These are phyloP conservation scores for Oxyteleia sp. DNA, from an alignment of 2,888 invertebrate genomes.

Conservation along the genomic window DNA sequence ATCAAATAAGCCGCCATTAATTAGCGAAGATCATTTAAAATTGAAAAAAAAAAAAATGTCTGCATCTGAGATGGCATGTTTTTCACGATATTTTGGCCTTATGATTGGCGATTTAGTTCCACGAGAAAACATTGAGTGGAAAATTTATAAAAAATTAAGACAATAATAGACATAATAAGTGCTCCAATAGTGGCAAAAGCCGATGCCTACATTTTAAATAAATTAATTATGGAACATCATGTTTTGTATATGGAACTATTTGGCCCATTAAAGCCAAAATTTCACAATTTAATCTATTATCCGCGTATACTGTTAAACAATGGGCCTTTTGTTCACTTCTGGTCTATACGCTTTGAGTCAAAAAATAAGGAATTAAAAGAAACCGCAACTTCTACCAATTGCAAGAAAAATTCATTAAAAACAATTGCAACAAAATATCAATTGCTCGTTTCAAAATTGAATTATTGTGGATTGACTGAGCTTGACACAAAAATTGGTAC, in stretches of 20 bases:
- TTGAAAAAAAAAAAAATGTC: too few relatives aligned
- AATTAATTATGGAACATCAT: slow-evolving; percentile 8
- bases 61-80: too few relatives aligned
- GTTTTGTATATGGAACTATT: slow-evolving; percentile 33
- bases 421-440: slow-evolving; percentile 45
- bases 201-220: too few relatives aligned
- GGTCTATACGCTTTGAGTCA: slow-evolving; percentile 42
- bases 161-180: too few relatives aligned
- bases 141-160: too few relatives aligned
- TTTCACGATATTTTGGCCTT: too few relatives aligned
- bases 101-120: too few relatives aligned
- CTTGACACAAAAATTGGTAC: slow-evolving; percentile 5
- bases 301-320: slow-evolving; percentile 25
- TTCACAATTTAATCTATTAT: slow-evolving; percentile 43
- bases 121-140: too few relatives aligned
- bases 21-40: too few relatives aligned
- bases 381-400: slow-evolving; percentile 31
- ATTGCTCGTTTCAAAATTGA: slow-evolving; percentile 3
- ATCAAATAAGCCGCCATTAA: too few relatives aligned
- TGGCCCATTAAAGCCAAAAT: slow-evolving; percentile 39
- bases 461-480: slow-evolving; percentile 9
- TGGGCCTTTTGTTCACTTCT: slow-evolving; percentile 41
- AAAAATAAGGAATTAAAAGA: slow-evolving; percentile 49
- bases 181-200: too few relatives aligned
- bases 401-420: slow-evolving; percentile 31